Base-by-base conservation (phyloP, 1,140 invertebrate genomes). In the Holotrichia oblita region DNA sequence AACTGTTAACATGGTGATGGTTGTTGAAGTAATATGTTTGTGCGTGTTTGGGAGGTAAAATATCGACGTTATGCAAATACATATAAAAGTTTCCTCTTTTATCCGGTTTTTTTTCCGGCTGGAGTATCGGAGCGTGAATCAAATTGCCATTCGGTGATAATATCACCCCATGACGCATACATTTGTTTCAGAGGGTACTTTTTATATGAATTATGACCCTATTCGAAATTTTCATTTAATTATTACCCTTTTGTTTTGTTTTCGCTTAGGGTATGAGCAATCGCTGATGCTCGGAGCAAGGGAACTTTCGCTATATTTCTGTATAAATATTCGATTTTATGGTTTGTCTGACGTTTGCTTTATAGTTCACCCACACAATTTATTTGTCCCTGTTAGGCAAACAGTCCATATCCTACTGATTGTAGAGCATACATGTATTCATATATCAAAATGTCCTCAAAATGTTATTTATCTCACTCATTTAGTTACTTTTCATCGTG, bases 71-170 rank as follows among this genome's bases (percentile, higher is more conserved):
- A 69, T 69, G 61, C 27, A 69, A 69, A 69, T 69, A 3, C 22
- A 22, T 27, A 69, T 69, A 69, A 69, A 69, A 69, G 17, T 27
- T 69, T 34, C 61, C 61, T 69, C 61, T 69, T 24, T 69, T 9
- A 27, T 69, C 8, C 61, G 48, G 20, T 14, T 9, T 69, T 34
- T 27, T 69, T 69, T 69, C 61, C 61, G 61, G 61, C 27, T 69
- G 61, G 61, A 69, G 61, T 69, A 69, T 69, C 61, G 61, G 22
- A 27, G 61, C 61, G 61, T 69, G 61, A 69, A 69, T 69, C 61
- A 69, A 69, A 69, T 69, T 69, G 61, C 61, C 27, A 22, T 69
- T 69, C 61, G 61, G 61, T 34, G 61, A 69, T 69, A 69, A 69
- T 69, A 69, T 69, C 61, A 1, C 22, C 61, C 61, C 61, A 69